A percentile compares a stretch with the other conserved stretches of the same genome.
phyloP scores from a whole-genome alignment of 2,797 vertebrate species.

The Okamejei kenojei region DNA sequence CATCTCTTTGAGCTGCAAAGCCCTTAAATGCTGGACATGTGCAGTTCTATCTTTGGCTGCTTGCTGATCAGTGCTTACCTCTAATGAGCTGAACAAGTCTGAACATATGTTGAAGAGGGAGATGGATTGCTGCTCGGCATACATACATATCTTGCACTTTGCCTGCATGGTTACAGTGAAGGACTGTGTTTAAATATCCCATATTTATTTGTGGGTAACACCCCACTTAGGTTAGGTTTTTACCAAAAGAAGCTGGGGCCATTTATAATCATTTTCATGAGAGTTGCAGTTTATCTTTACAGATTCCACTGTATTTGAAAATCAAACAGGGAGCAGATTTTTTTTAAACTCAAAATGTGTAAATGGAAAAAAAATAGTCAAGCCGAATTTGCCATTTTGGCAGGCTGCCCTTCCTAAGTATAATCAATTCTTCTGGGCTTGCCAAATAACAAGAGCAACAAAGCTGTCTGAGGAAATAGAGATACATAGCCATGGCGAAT shows the following conservation, averaged over 20 bases:
- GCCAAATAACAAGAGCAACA: neutral
- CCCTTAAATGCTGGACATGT: neutral
- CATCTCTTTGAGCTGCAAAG: neutral
- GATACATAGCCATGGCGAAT: slow-evolving; percentile 22
- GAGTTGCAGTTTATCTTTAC: neutral
- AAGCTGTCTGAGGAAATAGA: neutral
- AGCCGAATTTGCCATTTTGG: neutral
- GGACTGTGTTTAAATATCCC: neutral
- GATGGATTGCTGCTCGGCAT: neutral
- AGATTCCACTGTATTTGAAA: too few relatives aligned
- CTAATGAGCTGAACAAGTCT: slow-evolving; percentile 52
- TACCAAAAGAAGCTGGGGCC: neutral
- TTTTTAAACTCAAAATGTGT: too few relatives aligned
- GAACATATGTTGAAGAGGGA: slow-evolving; percentile 53
- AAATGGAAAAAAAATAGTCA: neutral
- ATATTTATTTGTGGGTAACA: neutral
- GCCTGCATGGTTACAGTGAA: neutral
- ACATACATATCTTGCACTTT: neutral
- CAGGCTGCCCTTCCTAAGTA: neutral
- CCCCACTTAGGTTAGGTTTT: neutral
- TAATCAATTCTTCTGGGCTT: neutral
- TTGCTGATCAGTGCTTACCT: slow-evolving; percentile 52
- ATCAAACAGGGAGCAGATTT: neutral
- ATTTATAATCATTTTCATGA: neutral
- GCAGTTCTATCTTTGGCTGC: slow-evolving; percentile 52